Percentiles rank a stretch among this genome's conserved stretches.
These are phyloP conservation scores for Sycophila sp. DNA, from an alignment of 1,140 invertebrate species.

Conservation along the genomic window DNA sequence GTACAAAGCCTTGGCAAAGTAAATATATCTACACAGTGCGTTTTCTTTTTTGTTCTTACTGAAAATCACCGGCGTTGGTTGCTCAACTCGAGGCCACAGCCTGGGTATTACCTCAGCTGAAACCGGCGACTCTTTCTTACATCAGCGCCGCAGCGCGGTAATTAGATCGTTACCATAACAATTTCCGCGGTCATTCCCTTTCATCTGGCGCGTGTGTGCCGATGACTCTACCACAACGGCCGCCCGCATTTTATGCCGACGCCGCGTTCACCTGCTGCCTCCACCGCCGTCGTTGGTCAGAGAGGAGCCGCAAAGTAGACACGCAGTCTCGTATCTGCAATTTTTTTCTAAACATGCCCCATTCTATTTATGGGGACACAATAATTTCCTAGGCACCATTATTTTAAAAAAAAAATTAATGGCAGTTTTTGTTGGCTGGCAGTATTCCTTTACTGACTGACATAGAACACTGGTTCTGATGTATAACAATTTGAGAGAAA, in stretches of 20 bases:
- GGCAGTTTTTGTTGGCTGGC: too few species aligned
- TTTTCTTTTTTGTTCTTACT: background rate
- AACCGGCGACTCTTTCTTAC: background rate
- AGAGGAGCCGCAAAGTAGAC: too few species aligned
- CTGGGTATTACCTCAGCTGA: background rate
- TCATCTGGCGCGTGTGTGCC: conserved; percentile 30
- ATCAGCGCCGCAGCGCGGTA: conserved; percentile 26
- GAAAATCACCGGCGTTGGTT: background rate
- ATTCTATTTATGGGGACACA: too few species aligned
- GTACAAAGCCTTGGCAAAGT: background rate
- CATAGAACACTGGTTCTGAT: too few species aligned
- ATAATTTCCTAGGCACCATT: too few species aligned
- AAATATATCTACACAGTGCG: background rate
- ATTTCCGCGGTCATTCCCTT: conserved; percentile 45
- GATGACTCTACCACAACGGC: background rate
- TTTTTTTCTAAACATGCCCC: too few species aligned
- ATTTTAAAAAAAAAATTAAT: too few species aligned
- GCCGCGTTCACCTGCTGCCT: background rate
- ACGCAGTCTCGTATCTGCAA: too few species aligned
- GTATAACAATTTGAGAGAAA: too few species aligned
- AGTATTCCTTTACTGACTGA: too few species aligned
- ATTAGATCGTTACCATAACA: conserved; percentile 46
- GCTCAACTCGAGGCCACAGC: background rate
- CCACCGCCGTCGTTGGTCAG: too few species aligned
- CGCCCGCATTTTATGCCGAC: background rate